A percentile compares a stretch with the other conserved stretches of the same genome.
These are phyloP conservation scores for Quadriops clusia DNA, from an alignment of 2,888 invertebrate genomes.

Conservation along the genomic window DNA sequence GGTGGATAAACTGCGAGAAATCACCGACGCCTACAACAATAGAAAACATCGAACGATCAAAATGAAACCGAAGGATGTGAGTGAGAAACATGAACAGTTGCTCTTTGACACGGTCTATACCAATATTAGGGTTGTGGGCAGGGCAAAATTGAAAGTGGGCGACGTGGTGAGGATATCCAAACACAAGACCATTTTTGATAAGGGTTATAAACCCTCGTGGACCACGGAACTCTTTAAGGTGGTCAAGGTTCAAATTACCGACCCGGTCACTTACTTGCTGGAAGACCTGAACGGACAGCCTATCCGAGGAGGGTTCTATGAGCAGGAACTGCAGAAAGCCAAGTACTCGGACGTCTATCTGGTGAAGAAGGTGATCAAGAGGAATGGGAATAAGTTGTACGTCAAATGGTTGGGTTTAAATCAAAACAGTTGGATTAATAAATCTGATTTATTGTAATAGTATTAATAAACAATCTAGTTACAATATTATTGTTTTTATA, in stretches of 20 bases:
- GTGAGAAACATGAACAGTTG: too few species aligned
- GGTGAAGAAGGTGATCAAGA: too few species aligned
- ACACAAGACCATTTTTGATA: too few species aligned
- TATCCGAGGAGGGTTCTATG: conserved; percentile 23
- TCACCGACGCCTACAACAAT: conserved; percentile 6
- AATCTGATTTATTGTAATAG: too few species aligned
- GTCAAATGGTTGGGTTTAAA: too few species aligned
- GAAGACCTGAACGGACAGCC: conserved; percentile 19
- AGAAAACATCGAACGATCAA: conserved; percentile 16
- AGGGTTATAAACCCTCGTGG: conserved; percentile 29
- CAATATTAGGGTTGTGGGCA: too few species aligned
- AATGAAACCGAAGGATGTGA: conserved; percentile 21
- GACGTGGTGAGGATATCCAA: conserved; percentile 27
- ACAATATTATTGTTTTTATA: too few species aligned
- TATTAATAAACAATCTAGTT: too few species aligned
- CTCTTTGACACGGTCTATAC: too few species aligned
- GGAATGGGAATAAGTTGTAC: too few species aligned
- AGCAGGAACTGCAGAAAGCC: conserved; percentile 8
- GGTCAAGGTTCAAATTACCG: conserved; percentile 20
- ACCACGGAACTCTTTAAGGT: conserved; percentile 28
- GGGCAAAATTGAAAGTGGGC: conserved; percentile 20
- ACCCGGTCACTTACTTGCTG: conserved; percentile 24
- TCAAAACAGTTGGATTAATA: too few species aligned
- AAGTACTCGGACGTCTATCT: too few species aligned
- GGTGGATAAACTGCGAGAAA: conserved; percentile 8